Percentiles rank a stretch among this genome's conserved stretches.
Evolutionary conservation across 2,888 invertebrate genomes (phyloP).

Genomic region (Dascillus cervinus): DNA sequence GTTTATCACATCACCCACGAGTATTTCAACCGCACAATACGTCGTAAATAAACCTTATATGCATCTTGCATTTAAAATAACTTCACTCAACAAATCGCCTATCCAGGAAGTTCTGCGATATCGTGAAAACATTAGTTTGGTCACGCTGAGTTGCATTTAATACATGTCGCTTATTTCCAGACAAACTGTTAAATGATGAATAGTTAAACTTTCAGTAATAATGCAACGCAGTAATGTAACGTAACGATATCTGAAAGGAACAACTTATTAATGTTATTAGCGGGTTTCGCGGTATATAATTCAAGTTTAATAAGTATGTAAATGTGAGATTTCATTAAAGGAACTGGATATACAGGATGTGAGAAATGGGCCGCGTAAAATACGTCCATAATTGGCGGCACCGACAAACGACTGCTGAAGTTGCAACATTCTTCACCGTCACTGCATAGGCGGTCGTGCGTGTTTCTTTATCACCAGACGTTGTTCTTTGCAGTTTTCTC

Average conservation of each 20-base stretch:
- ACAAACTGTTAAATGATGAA: slow-evolving; percentile 9
- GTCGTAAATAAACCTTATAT: slow-evolving; percentile 17
- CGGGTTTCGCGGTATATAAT: slow-evolving; percentile 15
- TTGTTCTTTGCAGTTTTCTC: no score
- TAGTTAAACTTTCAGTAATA: no score
- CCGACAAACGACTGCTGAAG: slow-evolving; percentile 17
- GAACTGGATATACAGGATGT: slow-evolving; percentile 15
- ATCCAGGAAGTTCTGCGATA: slow-evolving; percentile 25
- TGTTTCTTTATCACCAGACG: no score
- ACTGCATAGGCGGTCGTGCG: slow-evolving; percentile 9
- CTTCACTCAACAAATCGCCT: slow-evolving; percentile 17
- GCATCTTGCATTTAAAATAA: slow-evolving; percentile 9
- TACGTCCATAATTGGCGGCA: slow-evolving; percentile 23
- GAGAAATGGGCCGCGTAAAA: slow-evolving; percentile 16
- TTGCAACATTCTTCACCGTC: slow-evolving; percentile 13
- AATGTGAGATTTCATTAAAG: slow-evolving; percentile 18
- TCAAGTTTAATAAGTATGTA: slow-evolving; percentile 19
- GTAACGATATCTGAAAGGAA: slow-evolving; percentile 9
- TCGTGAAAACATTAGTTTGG: slow-evolving; percentile 18
- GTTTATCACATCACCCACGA: slow-evolving; percentile 9
- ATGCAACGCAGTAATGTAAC: no score
- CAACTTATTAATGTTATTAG: slow-evolving; percentile 12
- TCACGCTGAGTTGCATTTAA: slow-evolving; percentile 9
- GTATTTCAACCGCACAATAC: slow-evolving; percentile 11
- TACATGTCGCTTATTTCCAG: slow-evolving; percentile 5